Evolutionary conservation across 2,797 vertebrate genomes (phyloP), one percentile per base, ranked within the genome.

Genomic region (Pogoniulus pusillus): DNA sequence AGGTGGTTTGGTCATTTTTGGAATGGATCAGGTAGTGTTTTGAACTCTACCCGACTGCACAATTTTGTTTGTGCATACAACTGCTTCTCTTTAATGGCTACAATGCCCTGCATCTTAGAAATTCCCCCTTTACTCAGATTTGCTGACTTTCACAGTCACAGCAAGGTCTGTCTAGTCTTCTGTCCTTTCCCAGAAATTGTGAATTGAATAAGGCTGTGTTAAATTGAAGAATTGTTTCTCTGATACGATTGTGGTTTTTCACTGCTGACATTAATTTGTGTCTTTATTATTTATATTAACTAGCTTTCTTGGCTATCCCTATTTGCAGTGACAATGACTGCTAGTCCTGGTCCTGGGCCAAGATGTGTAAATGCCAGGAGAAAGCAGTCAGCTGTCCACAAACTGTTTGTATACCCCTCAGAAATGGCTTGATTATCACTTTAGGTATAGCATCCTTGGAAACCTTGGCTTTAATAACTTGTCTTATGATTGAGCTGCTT

Each of bases 161-260:
- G 32, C 68, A 82, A 92, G 83, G 75, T 91, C 92, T 92, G 51
- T 71, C 58, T 95, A 53, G 88, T 84, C 39, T 47, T 85, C 55
- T 2, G 1, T 79, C 71, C 54, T 76, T 93, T 95, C 92, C 91
- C 93, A 95, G 91, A 95, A 95, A 92, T 2, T 64, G 70, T 76
- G 85, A 83, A 85, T 94, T 86, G 74, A 92, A 91, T 95, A 89
- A 95, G 58, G 64, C 81, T 91, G 29, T 41, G 43, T 83, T 83
- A 81, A 84, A 20, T 47, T 94, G 85, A 95, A 74, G 64, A 93
- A 95, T 93, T 84, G 85, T 86, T 92, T 90, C 54, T 90, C 69
- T 94, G 94, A 91, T 94, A 91, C 82, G 85, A 86, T 82, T 93
- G 92, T 92, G 91, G 82, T 8, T 93, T 96, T 94, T 84, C 85